Conservation (phyloP, 2,888 invertebrate species). For the Acrobasis consociella region DNA sequence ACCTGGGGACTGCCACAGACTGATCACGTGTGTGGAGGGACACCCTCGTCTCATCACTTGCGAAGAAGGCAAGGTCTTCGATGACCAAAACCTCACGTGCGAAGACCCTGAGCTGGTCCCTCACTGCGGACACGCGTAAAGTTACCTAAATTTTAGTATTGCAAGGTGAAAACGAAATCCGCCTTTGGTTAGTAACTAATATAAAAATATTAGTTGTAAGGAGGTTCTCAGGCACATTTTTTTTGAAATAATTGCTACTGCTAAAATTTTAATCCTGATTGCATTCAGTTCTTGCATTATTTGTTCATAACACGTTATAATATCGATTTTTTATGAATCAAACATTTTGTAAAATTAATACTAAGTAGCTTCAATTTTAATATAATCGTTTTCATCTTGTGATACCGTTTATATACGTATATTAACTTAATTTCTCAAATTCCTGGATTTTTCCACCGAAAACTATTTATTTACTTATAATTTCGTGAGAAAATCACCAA, state of each 20-base stretch:
- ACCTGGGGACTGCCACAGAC: conserved; percentile 92
- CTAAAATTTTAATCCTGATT: too few relatives aligned
- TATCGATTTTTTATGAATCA: too few relatives aligned
- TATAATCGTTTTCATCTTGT: conserved; percentile 61
- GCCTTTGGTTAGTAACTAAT: background rate
- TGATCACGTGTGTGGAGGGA: conserved; percentile 96
- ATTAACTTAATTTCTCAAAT: conserved; percentile 47
- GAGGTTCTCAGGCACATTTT: too few relatives aligned
- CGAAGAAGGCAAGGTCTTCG: conserved; percentile 93
- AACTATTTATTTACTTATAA: conserved; percentile 59
- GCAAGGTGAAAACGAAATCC: conserved; percentile 58
- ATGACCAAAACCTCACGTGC: conserved; percentile 91
- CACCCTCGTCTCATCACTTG: conserved; percentile 94
- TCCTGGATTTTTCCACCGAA: conserved; percentile 59
- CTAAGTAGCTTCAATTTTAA: too few relatives aligned
- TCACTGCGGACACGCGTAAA: conserved; percentile 75
- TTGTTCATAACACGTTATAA: too few relatives aligned
- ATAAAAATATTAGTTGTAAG: too few relatives aligned
- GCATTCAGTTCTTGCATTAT: too few relatives aligned
- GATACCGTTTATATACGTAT: conserved; percentile 36
- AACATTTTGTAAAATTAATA: too few relatives aligned
- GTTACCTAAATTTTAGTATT: conserved; percentile 38
- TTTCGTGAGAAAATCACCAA: conserved; percentile 35
- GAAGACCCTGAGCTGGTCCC: conserved; percentile 87
- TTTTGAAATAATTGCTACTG: too few relatives aligned